Evolutionary conservation across 2,888 invertebrate species (phyloP).

Genomic region (Tuberolachnus salignus): DNA sequence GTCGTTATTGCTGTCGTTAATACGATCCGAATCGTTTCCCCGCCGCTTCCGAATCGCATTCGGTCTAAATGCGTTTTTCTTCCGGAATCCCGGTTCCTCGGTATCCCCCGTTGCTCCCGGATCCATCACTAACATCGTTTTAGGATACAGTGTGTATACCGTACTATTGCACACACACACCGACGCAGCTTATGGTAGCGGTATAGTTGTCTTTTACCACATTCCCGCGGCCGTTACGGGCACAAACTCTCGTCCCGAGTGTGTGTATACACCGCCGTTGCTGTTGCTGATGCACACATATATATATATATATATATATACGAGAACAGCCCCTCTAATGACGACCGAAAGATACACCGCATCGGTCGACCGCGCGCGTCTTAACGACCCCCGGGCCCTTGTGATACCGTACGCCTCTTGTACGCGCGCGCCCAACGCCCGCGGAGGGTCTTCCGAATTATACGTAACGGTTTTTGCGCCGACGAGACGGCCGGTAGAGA

Average conservation of each 20-base stretch:
- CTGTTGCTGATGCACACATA: not conserved
- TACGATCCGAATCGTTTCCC: slow-evolving; percentile 47
- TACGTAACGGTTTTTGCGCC: no score
- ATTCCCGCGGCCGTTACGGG: not conserved
- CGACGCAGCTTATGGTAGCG: not conserved
- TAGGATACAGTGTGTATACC: not conserved
- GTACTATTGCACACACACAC: not conserved
- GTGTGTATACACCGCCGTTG: not conserved
- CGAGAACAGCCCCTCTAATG: slow-evolving; percentile 21
- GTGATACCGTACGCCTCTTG: no score
- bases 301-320: not conserved
- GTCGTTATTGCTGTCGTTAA: slow-evolving; percentile 53
- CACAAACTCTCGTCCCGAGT: slow-evolving; percentile 4
- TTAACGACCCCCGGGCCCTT: slow-evolving; percentile 34
- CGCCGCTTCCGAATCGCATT: slow-evolving; percentile 37
- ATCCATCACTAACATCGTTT: slow-evolving; percentile 19
- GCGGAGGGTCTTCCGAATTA: no score
- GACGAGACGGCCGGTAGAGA: no score
- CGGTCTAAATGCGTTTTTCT: slow-evolving; percentile 48
- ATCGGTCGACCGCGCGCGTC: slow-evolving; percentile 23
- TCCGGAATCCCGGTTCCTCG: not conserved
- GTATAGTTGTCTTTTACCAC: slow-evolving; percentile 36
- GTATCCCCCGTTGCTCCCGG: not conserved
- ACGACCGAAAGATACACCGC: slow-evolving; percentile 12
- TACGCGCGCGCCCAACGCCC: no score